Base-by-base conservation (phyloP, 2,113 vertebrate species). In the Corynorhinus townsendii region DNA sequence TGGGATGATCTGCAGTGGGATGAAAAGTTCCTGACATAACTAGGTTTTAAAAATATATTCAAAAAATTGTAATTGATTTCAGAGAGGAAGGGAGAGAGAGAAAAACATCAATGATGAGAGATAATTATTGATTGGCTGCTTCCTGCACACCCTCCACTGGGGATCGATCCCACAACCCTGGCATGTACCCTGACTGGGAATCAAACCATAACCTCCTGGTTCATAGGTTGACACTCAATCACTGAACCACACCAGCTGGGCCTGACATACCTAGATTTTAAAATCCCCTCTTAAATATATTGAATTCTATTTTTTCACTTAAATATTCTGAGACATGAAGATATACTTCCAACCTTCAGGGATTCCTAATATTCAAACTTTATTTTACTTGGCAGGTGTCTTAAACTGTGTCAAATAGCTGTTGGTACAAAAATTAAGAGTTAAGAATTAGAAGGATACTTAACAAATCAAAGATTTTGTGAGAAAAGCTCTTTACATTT, bases 391-490 rank as follows among this genome's bases (percentile, higher is more conserved):
- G 35, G 12, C 24, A 94, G 54, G 69, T 72, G 24, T 89, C 56
- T 20, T 80, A 72, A 87, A 84, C 5, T 69, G 6, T 59, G 59
- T 87, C 26, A 89, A 93, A 94, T 62, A 89, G 15, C 20, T 77
- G 10, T 87, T 95, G 59, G 71, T 84, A 89, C 14, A 71, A 95
- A 95, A 94, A 68, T 89, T 71, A 93, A 76, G 79, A 94, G 30
- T 64, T 66, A 84, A 83, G 56, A 84, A 43, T 16, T 56, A 81
- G 49, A 88, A 47, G 64, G 12, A 35, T 87, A 88, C 77, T 90
- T 90, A 86, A 91, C 33, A 90, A 94, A 93, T 96, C 64, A 96
- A 84, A 93, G 0, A 43, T 68, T 87, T 93, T 75, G 4, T 86
- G 89, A 89, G 66, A 86, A 86, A 93, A 83, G 85, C 66, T 83